A percentile compares a stretch with the other conserved stretches of the same genome.
phyloP scores from a whole-genome alignment of 2,113 vertebrate species.

The Trogon melanurus region DNA sequence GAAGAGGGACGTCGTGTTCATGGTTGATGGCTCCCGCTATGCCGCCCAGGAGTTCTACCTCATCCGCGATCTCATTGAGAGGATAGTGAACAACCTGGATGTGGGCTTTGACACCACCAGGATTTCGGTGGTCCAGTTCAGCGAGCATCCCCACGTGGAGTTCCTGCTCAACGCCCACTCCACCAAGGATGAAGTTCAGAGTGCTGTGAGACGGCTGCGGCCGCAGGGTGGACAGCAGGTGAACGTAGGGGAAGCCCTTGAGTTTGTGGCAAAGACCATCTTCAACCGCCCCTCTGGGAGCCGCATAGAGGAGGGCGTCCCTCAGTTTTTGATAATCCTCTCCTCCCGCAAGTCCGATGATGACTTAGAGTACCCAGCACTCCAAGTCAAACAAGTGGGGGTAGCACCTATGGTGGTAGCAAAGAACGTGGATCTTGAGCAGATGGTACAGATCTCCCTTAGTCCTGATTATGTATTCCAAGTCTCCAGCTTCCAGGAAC shows the following conservation, averaged over 20 bases:
- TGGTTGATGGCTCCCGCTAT: slow-evolving; percentile 87
- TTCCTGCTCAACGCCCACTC: slow-evolving; percentile 87
- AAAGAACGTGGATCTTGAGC: slow-evolving; percentile 77
- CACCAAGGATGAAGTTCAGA: slow-evolving; percentile 86
- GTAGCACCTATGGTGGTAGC: slow-evolving; percentile 88
- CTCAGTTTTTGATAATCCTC: slow-evolving; percentile 91
- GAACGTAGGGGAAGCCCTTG: slow-evolving; percentile 87
- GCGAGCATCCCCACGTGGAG: slow-evolving; percentile 83
- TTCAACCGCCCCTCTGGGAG: slow-evolving; percentile 90
- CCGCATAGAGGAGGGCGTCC: slow-evolving; percentile 90
- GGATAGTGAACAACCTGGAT: slow-evolving; percentile 84
- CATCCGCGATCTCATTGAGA: slow-evolving; percentile 82
- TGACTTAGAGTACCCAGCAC: slow-evolving; percentile 80
- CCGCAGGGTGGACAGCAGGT: slow-evolving; percentile 82
- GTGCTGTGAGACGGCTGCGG: slow-evolving; percentile 76
- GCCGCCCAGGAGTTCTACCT: slow-evolving; percentile 81
- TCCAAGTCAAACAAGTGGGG: slow-evolving; percentile 81
- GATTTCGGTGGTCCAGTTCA: slow-evolving; percentile 92
- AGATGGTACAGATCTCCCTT: slow-evolving; percentile 86
- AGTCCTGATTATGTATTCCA: slow-evolving; percentile 83
- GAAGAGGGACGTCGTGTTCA: slow-evolving; percentile 91
- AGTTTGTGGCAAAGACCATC: slow-evolving; percentile 87
- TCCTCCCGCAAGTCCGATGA: slow-evolving; percentile 85
- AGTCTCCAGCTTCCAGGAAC: slow-evolving; percentile 84
- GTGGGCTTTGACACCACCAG: slow-evolving; percentile 87